Evolutionary conservation across 2,888 invertebrate species (phyloP).

Genomic region (Lymantria dispar): DNA sequence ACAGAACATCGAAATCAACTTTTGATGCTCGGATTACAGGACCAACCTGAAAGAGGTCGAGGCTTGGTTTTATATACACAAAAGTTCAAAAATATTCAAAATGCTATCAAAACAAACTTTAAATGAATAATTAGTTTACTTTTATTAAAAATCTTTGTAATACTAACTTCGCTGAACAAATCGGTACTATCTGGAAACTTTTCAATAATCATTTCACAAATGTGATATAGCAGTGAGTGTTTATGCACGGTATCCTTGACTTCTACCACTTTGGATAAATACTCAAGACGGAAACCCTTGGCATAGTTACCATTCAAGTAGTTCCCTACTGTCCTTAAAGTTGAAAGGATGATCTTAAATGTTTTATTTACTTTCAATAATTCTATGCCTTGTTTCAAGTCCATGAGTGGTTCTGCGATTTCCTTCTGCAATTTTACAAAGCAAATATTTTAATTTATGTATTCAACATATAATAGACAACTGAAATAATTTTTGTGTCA

Average conservation of each 20-base stretch:
- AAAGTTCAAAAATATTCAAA: background rate
- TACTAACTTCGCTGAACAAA: constrained; percentile 95
- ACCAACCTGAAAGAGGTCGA: constrained; percentile 84
- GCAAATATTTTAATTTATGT: background rate
- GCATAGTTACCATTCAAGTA: constrained; percentile 96
- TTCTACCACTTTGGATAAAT: constrained; percentile 98
- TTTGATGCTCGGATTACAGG: constrained; percentile 95
- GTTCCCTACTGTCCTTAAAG: constrained; percentile 96
- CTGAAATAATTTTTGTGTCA: background rate
- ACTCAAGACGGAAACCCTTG: constrained; percentile 98
- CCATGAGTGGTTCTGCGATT: constrained; percentile 99
- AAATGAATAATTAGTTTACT: background rate
- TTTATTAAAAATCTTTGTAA: background rate
- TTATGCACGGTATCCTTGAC: constrained; percentile 99
- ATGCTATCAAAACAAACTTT: background rate
- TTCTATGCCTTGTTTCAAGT: constrained; percentile 98
- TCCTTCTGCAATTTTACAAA: constrained; percentile 85
- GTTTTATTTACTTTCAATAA: constrained; percentile 95
- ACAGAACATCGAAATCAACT: constrained; percentile 97
- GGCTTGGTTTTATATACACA: background rate
- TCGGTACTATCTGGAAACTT: constrained; percentile 97
- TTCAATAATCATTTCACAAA: constrained; percentile 98
- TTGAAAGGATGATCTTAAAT: constrained; percentile 96
- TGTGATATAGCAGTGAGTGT: constrained; percentile 97
- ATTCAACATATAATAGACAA: background rate